Evolutionary conservation across 2,888 invertebrate genomes (phyloP).

Genomic region (Emmelina monodactyla): DNA sequence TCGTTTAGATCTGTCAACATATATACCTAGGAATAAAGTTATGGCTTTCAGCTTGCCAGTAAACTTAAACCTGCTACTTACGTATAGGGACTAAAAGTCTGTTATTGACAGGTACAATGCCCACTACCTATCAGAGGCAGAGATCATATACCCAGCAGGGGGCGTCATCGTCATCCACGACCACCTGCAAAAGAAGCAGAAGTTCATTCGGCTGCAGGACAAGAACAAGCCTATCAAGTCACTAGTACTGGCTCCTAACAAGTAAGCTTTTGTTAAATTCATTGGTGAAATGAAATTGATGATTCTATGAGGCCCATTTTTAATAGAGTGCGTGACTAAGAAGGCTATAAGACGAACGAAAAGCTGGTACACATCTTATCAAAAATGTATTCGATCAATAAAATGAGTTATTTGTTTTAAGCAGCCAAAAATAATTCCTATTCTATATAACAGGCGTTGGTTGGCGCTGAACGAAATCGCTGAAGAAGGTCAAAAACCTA

Average conservation of each 20-base stretch:
- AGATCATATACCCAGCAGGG: constrained; percentile 82
- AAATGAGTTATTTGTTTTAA: background rate
- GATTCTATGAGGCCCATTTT: no score
- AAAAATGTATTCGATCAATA: no score
- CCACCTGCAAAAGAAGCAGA: constrained; percentile 74
- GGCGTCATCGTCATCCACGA: constrained; percentile 79
- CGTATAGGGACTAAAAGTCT: no score
- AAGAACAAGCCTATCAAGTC: constrained; percentile 71
- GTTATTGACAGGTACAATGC: constrained; percentile 75
- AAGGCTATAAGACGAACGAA: no score
- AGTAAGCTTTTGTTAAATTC: no score
- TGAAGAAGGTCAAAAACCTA: constrained; percentile 71
- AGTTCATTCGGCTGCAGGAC: constrained; percentile 73
- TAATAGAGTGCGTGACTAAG: no score
- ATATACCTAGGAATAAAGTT: no score
- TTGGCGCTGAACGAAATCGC: constrained; percentile 70
- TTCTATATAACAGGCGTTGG: constrained; percentile 61
- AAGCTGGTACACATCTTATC: no score
- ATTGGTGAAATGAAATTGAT: no score
- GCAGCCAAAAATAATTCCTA: background rate
- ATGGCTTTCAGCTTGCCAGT: no score
- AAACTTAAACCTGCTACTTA: no score
- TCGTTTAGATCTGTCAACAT: no score
- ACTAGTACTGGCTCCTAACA: constrained; percentile 71
- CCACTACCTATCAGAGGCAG: constrained; percentile 75